A percentile compares a stretch with the other conserved stretches of the same genome.
Conservation (phyloP, 2,888 invertebrate species). For the Halocaridina rubra region DNA sequence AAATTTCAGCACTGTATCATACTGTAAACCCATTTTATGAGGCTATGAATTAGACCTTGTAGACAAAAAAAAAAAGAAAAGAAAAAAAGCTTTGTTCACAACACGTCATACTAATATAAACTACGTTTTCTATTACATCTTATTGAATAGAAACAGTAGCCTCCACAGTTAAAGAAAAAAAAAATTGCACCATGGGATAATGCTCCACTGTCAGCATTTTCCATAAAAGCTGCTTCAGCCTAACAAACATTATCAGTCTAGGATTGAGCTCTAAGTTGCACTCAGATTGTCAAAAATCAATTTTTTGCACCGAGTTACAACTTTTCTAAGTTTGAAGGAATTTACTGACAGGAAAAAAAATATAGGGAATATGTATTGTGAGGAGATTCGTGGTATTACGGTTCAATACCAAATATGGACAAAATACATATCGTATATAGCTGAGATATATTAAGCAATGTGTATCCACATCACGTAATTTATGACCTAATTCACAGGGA, state of each 20-base stretch:
- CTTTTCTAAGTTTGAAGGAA: background rate
- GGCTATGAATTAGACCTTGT: constrained; percentile 22
- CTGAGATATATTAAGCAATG: too few species aligned
- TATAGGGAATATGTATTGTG: background rate
- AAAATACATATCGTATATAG: too few species aligned
- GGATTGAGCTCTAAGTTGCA: background rate
- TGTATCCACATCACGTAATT: too few species aligned
- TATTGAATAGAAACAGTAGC: constrained; percentile 55
- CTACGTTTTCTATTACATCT: background rate
- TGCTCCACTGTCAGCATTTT: background rate
- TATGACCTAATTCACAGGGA: too few species aligned
- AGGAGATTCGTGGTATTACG: constrained; percentile 32
- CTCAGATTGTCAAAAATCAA: background rate
- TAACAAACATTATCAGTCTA: background rate
- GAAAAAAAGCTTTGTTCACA: constrained; percentile 25
- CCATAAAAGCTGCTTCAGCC: background rate
- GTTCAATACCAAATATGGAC: background rate
- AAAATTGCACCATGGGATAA: constrained; percentile 45
- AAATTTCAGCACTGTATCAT: too few species aligned
- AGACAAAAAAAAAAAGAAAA: too few species aligned
- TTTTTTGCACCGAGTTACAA: background rate
- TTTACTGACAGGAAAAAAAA: background rate
- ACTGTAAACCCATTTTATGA: too few species aligned
- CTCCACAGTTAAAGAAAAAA: constrained; percentile 55
- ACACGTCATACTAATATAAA: constrained; percentile 32